Evolutionary conservation across 2,113 vertebrate species (phyloP), one percentile per base, ranked within the genome.

Genomic region (Channa maculata): DNA sequence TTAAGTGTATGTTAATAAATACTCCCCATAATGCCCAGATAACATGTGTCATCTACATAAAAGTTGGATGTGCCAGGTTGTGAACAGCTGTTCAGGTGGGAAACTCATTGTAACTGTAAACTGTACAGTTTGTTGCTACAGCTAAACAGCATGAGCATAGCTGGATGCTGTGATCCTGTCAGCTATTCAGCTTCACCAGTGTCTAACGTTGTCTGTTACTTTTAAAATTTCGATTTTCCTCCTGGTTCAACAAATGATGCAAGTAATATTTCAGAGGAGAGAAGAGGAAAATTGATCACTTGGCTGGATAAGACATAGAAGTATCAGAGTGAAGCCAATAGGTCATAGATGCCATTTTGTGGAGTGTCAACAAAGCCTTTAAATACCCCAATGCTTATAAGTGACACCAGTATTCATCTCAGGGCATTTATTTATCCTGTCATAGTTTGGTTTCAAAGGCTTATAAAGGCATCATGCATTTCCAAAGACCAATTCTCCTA

Each of bases 181-280:
- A 24, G 24, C 24, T 51, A 44, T 44, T 33, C 8, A 60, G 34
- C 59, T 66, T 44, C 36, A 43, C 2, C 7, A 24, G 11, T 12
- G 11, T 39, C 13, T 62, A 0, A 13, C 60, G 15, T 49, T 70
- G 38, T 68, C 66, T 77, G 37, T 85, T 58, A 52, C 15, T n/a
- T 58, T 13, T 45, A 10, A 51, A 61, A 82, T 44, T 24, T 54
- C 38, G 71, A 69, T 85, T 85, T 67, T 15, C 15, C 6, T 53
- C 15, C 54, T 36, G 10, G 66, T 39, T 86, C 57, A 85, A 80
- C 49, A 64, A 57, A 71, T 73, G 34, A 76, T 37, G 10, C 0
- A 2, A 41, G 33, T 62, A 24, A 65, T 64, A 11, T 68, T 69
- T 72, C 60, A 69, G 33, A 37, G 7, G 14, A 8, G 6, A 33